Evolutionary conservation across 2,888 invertebrate species (phyloP).

Genomic region (Rhagium mordax): DNA sequence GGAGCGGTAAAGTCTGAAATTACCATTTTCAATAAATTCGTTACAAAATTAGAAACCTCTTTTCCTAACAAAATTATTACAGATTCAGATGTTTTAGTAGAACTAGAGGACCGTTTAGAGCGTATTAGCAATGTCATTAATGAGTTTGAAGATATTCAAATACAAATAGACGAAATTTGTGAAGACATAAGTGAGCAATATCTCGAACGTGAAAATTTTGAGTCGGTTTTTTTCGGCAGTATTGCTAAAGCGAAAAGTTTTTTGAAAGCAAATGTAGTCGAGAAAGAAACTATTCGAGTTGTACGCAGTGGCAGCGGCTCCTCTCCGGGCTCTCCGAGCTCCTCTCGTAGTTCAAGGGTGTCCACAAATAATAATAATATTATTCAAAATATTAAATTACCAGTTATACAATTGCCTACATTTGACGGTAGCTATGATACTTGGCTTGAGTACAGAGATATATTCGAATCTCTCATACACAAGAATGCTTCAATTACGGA

Average conservation of each 20-base stretch:
- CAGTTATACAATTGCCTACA: conserved; percentile 13
- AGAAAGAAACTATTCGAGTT: not conserved
- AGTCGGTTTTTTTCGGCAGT: not conserved
- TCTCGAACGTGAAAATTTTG: not conserved
- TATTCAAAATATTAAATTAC: conserved; percentile 12
- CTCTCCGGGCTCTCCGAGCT: too few species aligned
- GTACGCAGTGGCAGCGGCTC: not conserved
- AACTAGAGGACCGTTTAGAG: conserved; percentile 21
- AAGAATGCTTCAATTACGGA: conserved; percentile 3
- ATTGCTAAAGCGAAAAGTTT: conserved; percentile 2
- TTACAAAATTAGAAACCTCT: not conserved
- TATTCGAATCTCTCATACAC: conserved; percentile 14
- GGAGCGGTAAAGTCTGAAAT: too few species aligned
- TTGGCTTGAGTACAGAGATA: conserved; percentile 17
- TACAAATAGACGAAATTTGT: conserved; percentile 12
- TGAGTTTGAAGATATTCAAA: conserved; percentile 22
- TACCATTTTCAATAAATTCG: too few species aligned
- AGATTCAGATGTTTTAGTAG: not conserved
- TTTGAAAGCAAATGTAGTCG: too few species aligned
- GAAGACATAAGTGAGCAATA: not conserved
- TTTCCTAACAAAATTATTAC: not conserved
- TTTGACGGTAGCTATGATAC: conserved; percentile 13
- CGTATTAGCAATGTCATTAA: conserved; percentile 4
- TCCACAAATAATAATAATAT: not conserved
- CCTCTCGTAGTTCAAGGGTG: not conserved